Conservation (phyloP, 2,888 invertebrate genomes). For the Bembecia ichneumoniformis region DNA sequence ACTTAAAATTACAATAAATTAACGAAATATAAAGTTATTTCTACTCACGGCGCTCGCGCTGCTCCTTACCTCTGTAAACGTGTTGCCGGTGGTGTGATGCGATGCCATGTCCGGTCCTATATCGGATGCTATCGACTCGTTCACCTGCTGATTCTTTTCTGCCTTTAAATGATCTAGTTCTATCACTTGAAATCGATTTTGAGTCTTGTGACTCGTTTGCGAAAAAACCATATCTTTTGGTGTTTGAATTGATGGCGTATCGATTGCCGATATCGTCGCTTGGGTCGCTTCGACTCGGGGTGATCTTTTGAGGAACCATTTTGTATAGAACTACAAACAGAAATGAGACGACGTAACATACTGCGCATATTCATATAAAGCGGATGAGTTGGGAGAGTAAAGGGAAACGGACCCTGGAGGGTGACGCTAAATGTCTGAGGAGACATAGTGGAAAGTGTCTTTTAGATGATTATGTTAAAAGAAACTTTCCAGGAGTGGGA, state of each 20-base stretch:
- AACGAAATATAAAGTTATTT: slow-evolving; percentile 11
- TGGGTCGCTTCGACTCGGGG: slow-evolving; percentile 68
- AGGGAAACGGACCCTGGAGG: too few species aligned
- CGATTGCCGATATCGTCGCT: slow-evolving; percentile 66
- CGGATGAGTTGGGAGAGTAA: slow-evolving; percentile 21
- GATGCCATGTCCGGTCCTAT: slow-evolving; percentile 33
- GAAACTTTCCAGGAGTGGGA: too few species aligned
- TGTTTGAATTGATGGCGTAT: slow-evolving; percentile 50
- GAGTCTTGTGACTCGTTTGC: slow-evolving; percentile 67
- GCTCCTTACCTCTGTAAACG: slow-evolving; percentile 61
- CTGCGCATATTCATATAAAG: slow-evolving; percentile 64
- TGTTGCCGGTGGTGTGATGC: slow-evolving; percentile 35
- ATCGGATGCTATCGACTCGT: slow-evolving; percentile 40
- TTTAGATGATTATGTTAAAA: too few species aligned
- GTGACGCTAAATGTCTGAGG: too few species aligned
- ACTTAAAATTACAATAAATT: slow-evolving; percentile 33
- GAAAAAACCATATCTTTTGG: slow-evolving; percentile 71
- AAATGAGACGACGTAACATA: slow-evolving; percentile 72
- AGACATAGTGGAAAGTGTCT: too few species aligned
- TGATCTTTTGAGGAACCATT: slow-evolving; percentile 71
- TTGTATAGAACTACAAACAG: slow-evolving; percentile 73
- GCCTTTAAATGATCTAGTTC: slow-evolving; percentile 66
- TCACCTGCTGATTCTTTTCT: slow-evolving; percentile 54
- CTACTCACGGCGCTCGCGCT: slow-evolving; percentile 48
- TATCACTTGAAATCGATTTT: slow-evolving; percentile 66